Percentiles rank a stretch among this genome's conserved stretches.
These are phyloP conservation scores for Sycophila texana DNA, from an alignment of 2,888 invertebrate genomes.

Conservation along the genomic window DNA sequence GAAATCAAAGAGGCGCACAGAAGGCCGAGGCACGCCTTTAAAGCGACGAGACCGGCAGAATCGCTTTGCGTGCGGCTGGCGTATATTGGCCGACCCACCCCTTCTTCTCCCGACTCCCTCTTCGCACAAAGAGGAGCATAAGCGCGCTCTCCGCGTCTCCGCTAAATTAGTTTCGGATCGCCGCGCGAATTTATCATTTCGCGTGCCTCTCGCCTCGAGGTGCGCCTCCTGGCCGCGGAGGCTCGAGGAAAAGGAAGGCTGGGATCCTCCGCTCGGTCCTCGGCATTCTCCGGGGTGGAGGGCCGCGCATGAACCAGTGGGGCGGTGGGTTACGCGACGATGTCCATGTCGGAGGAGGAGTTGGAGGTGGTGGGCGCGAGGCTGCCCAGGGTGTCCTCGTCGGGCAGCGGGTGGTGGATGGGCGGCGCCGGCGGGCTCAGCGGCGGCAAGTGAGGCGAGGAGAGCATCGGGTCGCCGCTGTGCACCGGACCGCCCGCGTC, in stretches of 20 bases:
- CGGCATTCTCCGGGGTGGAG: slow-evolving; percentile 10
- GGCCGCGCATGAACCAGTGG: slow-evolving; percentile 41
- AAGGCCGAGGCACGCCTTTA: background rate
- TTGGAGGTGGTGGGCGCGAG: slow-evolving; percentile 72
- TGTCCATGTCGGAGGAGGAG: slow-evolving; percentile 74
- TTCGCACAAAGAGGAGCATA: background rate
- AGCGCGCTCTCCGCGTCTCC: background rate
- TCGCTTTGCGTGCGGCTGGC: background rate
- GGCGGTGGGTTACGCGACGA: slow-evolving; percentile 70
- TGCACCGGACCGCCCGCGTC: slow-evolving; percentile 79
- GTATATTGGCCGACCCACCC: background rate
- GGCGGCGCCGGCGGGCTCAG: slow-evolving; percentile 71
- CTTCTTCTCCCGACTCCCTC: no score
- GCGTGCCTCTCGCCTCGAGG: background rate
- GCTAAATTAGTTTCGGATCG: slow-evolving; percentile 11
- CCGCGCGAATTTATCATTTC: background rate
- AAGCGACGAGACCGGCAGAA: background rate
- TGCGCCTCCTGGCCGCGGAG: background rate
- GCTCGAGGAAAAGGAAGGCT: background rate
- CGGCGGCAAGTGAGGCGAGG: slow-evolving; percentile 77
- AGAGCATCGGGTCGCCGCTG: slow-evolving; percentile 81
- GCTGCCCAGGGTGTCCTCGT: slow-evolving; percentile 73
- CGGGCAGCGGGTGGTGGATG: slow-evolving; percentile 70
- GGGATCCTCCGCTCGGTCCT: background rate
- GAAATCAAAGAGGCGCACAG: background rate